These are phyloP conservation scores for Maniola jurtina DNA, from an alignment of 1,140 invertebrate species.

Conservation along the genomic window DNA sequence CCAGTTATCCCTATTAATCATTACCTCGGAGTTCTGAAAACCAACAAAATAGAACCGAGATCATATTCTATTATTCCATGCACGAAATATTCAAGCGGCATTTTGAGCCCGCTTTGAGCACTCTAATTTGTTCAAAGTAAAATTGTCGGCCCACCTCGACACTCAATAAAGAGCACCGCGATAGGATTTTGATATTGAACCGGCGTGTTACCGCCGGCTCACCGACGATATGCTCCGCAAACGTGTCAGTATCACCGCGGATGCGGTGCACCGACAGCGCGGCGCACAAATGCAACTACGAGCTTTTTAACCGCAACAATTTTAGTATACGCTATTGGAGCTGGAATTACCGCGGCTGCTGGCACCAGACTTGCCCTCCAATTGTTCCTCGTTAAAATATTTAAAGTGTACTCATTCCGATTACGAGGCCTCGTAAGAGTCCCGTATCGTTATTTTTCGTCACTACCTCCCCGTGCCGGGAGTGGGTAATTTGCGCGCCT, in stretches of 20 bases:
- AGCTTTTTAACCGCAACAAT: constrained; percentile 90
- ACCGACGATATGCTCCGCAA: constrained; percentile 70
- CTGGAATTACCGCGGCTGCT: constrained; percentile 95
- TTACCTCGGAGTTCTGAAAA: constrained; percentile 86
- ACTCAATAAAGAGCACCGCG: too few relatives aligned
- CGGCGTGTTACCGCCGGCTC: constrained; percentile 59
- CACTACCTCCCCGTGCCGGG: constrained; percentile 86
- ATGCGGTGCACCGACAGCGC: constrained; percentile 81
- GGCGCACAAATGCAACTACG: constrained; percentile 85
- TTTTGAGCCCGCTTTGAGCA: too few relatives aligned
- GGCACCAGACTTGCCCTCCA: constrained; percentile 96
- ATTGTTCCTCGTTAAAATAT: constrained; percentile 92
- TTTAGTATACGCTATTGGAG: constrained; percentile 94
- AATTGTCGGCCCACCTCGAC: too few relatives aligned
- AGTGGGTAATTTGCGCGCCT: constrained; percentile 93
- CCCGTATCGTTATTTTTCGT: constrained; percentile 93
- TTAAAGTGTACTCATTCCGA: constrained; percentile 86
- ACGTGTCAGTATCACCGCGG: constrained; percentile 77
- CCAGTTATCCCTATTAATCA: constrained; percentile 52
- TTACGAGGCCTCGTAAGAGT: constrained; percentile 88
- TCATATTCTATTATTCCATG: constrained; percentile 92
- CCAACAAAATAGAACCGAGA: constrained; percentile 88
- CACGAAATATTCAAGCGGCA: constrained; percentile 84
- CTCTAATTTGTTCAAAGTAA: too few relatives aligned
- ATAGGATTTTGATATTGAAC: too few relatives aligned